A percentile compares a stretch with the other conserved stretches of the same genome.
These are phyloP conservation scores for Leptopilina syphax DNA, from an alignment of 2,888 invertebrate genomes.

Conservation along the genomic window DNA sequence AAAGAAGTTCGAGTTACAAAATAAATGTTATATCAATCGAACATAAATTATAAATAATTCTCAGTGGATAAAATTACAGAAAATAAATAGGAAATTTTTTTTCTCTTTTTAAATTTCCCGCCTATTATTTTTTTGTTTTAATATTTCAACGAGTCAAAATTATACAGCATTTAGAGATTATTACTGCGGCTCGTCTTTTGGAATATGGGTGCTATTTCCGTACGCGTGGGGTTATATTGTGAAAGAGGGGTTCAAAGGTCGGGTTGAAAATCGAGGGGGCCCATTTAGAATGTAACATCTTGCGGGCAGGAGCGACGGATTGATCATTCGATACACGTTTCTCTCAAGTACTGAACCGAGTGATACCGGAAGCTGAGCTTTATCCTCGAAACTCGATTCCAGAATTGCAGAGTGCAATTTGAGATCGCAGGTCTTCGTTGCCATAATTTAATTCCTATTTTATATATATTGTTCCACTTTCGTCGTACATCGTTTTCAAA, in stretches of 20 bases:
- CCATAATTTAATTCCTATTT: constrained; percentile 1
- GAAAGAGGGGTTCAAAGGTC: constrained; percentile 52
- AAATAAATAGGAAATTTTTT: too few species aligned
- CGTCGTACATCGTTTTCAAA: constrained; percentile 12
- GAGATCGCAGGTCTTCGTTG: constrained; percentile 7
- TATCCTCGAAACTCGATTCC: constrained; percentile 57
- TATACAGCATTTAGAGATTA: too few species aligned
- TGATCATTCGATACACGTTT: constrained; percentile 65
- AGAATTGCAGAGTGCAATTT: constrained; percentile 29
- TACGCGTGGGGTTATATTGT: neutral
- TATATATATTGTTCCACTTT: constrained; percentile 17
- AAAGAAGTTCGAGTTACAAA: too few species aligned
- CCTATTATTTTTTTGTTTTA: too few species aligned
- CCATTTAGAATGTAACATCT: constrained; percentile 60
- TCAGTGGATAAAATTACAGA: too few species aligned
- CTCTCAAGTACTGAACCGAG: constrained; percentile 53
- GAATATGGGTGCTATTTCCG: constrained; percentile 33
- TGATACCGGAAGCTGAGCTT: constrained; percentile 66
- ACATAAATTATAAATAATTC: too few species aligned
- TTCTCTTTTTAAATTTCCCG: too few species aligned
- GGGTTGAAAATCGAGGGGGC: constrained; percentile 43
- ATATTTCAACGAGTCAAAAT: too few species aligned
- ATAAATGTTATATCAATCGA: too few species aligned
- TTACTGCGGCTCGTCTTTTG: neutral
- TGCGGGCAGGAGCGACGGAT: constrained; percentile 64